These are phyloP conservation scores for Elachura formosa DNA, from an alignment of 2,113 vertebrate genomes.

Conservation along the genomic window DNA sequence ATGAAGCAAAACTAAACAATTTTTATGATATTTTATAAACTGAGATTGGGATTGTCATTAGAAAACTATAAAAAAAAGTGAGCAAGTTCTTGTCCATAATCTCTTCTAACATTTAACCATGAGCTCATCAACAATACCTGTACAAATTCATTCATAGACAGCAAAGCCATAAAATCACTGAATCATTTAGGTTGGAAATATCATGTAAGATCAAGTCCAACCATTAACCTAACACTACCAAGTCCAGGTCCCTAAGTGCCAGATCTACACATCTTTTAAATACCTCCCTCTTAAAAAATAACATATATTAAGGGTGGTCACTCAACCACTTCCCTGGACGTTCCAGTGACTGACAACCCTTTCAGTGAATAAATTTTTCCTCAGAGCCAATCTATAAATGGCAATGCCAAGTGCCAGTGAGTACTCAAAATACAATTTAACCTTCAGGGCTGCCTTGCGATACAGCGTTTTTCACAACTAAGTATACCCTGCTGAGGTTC, in stretches of 20 bases:
- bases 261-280: background rate
- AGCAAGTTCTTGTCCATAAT: background rate
- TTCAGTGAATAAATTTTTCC: background rate
- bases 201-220: background rate
- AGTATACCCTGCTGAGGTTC: background rate
- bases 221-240: background rate
- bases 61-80: background rate
- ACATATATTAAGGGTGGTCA: background rate
- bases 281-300: no score
- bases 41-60: background rate
- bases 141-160: background rate
- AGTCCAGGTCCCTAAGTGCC: background rate
- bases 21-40: background rate
- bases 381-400: background rate
- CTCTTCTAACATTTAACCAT: background rate
- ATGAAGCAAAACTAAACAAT: background rate
- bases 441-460: background rate
- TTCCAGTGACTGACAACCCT: background rate
- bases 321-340: background rate
- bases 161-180: background rate
- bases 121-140: background rate
- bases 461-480: background rate
- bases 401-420: accelerated
- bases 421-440: background rate
- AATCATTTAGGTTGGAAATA: background rate